Conservation (phyloP, 2,797 vertebrate genomes). For the Pterois miles region DNA sequence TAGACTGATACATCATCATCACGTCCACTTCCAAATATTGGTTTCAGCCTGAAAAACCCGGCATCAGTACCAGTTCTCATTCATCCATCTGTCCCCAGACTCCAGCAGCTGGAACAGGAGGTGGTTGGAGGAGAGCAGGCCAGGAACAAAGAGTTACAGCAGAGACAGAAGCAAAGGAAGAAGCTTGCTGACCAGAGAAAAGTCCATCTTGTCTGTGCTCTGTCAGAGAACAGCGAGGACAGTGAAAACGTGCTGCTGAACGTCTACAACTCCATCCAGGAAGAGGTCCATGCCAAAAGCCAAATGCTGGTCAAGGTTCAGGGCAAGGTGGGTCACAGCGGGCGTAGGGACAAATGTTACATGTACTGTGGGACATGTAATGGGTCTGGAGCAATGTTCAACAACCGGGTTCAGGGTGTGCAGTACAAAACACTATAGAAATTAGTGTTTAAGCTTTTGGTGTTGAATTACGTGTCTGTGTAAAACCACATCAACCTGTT, state of each 20-base stretch:
- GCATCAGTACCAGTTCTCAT: neutral
- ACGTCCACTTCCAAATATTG: neutral
- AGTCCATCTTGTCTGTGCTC: constrained; percentile 82
- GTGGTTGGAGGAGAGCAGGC: constrained; percentile 90
- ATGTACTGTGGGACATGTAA: neutral
- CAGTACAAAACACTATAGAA: neutral
- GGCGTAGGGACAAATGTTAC: neutral
- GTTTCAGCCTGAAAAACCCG: neutral
- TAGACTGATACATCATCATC: too few species aligned
- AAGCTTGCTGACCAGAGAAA: constrained; percentile 86
- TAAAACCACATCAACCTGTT: neutral
- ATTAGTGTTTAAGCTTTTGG: neutral
- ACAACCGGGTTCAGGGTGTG: neutral
- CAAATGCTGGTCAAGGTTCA: constrained; percentile 88
- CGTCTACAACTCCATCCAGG: constrained; percentile 91
- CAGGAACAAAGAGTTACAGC: constrained; percentile 88
- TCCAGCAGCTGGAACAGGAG: constrained; percentile 91
- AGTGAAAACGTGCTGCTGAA: constrained; percentile 86
- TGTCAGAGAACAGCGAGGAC: constrained; percentile 84
- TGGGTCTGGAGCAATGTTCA: neutral
- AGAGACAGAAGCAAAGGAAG: constrained; percentile 82
- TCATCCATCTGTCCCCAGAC: constrained; percentile 68
- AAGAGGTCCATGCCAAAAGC: constrained; percentile 89
- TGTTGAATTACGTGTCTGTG: too few species aligned
- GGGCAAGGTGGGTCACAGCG: constrained; percentile 82